A percentile compares a stretch with the other conserved stretches of the same genome.
These are phyloP conservation scores for Cirrhinus mrigala DNA, from an alignment of 2,797 vertebrate genomes.

Conservation along the genomic window DNA sequence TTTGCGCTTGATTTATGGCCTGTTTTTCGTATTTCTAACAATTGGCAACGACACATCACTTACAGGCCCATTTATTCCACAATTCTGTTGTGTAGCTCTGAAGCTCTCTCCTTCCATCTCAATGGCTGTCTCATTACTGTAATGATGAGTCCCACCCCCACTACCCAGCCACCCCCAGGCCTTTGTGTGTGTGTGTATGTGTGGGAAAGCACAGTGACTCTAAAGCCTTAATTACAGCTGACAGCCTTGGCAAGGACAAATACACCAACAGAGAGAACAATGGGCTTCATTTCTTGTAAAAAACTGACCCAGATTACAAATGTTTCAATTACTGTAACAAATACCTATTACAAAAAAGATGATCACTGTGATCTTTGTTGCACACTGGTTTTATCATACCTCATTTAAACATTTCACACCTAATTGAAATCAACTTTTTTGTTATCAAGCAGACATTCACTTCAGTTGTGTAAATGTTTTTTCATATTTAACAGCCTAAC, in stretches of 20 bases:
- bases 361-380: not conserved
- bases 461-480: not conserved
- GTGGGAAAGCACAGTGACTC: conserved; percentile 62
- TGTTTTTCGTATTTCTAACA: conserved; percentile 2
- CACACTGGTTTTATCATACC: not conserved
- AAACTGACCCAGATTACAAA: conserved; percentile 21
- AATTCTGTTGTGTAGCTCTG: conserved; percentile 12
- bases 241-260: conserved; percentile 74
- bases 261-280: conserved; percentile 45
- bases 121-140: conserved; percentile 69
- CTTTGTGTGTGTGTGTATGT: conserved; percentile 55
- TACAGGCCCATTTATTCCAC: not conserved
- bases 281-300: conserved; percentile 17
- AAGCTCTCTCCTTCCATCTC: conserved; percentile 19
- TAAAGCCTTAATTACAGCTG: conserved; percentile 77
- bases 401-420: not conserved
- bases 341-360: not conserved
- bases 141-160: conserved; percentile 65
- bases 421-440: not conserved
- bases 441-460: not conserved
- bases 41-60: not conserved
- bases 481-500: conserved; percentile 2
- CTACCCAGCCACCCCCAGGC: conserved; percentile 59
- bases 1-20: not conserved
- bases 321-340: not conserved